phyloP scores from a whole-genome alignment of 2,113 vertebrate species.

The Bubo bubo region DNA sequence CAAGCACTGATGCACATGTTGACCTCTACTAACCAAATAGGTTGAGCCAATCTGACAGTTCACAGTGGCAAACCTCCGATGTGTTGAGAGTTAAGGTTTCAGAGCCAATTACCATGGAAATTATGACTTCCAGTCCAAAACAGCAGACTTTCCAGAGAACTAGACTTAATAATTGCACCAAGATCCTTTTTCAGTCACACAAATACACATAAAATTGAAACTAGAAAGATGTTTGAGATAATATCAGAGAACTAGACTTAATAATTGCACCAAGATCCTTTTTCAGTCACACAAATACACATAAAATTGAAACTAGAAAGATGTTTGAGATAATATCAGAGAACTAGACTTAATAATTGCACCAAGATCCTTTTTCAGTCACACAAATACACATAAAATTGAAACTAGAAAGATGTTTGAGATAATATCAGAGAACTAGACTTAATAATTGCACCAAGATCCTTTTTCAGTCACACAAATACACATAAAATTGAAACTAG shows the following conservation, averaged over 20 bases:
- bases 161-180: background rate
- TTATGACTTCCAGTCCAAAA: background rate
- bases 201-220: background rate
- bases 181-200: background rate
- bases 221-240: background rate
- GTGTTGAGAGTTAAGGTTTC: conserved; percentile 10
- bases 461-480: background rate
- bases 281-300: background rate
- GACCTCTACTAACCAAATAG: background rate
- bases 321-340: background rate
- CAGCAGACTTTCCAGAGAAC: conserved; percentile 12
- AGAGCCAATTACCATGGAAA: conserved; percentile 14
- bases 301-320: background rate
- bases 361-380: background rate
- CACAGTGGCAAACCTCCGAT: background rate
- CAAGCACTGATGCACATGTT: background rate
- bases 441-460: background rate
- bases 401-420: background rate
- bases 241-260: background rate
- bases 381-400: background rate
- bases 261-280: background rate
- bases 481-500: background rate
- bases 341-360: conserved; percentile 2
- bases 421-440: background rate
- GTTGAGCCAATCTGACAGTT: background rate